Conservation (phyloP, 2,113 vertebrate genomes). For the Eulacestoma nigropectus region DNA sequence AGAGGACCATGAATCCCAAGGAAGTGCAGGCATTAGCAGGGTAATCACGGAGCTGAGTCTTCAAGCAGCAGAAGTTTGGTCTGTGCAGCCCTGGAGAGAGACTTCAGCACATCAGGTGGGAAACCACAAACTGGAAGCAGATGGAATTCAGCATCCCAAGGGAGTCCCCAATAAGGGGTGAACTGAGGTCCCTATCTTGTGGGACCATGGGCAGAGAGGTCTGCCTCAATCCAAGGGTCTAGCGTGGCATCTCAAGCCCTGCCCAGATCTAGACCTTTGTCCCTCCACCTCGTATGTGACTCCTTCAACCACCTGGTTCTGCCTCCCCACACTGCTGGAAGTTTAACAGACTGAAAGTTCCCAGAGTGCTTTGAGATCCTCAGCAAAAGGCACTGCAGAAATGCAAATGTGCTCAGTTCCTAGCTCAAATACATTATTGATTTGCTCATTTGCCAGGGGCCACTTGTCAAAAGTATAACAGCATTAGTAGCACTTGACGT, state of each 20-base stretch:
- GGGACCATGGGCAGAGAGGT: neutral
- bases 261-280: neutral
- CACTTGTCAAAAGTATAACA: constrained; percentile 57
- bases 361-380: neutral
- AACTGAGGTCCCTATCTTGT: neutral
- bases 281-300: neutral
- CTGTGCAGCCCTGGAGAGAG: neutral
- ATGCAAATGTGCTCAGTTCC: constrained; percentile 5
- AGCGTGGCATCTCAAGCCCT: neutral
- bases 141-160: neutral
- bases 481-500: constrained; percentile 47
- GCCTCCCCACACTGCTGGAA: neutral
- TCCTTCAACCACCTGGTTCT: neutral
- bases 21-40: neutral
- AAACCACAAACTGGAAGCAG: neutral
- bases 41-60: neutral
- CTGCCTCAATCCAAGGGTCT: neutral
- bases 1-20: neutral
- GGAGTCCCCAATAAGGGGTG: neutral
- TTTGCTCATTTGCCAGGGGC: constrained; percentile 44
- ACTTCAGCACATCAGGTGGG: neutral
- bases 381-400: neutral
- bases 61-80: neutral
- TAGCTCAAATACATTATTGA: constrained; percentile 29
- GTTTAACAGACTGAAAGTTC: neutral